Percentiles rank a stretch among this genome's conserved stretches.
phyloP scores from a whole-genome alignment of 1,140 invertebrate genomes.

The Drosophila kurseongensis region DNA sequence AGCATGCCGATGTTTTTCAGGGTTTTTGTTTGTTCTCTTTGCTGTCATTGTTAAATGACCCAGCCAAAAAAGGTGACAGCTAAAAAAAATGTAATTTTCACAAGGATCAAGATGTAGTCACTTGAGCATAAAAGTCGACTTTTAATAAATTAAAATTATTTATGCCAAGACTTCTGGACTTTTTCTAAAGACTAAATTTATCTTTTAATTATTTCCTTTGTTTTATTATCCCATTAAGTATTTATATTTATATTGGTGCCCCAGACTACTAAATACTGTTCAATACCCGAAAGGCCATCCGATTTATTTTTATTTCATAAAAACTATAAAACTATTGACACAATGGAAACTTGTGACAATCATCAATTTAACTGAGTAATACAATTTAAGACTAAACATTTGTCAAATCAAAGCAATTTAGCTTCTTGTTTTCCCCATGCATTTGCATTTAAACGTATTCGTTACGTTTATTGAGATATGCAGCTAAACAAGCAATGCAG shows the following conservation, averaged over 20 bases:
- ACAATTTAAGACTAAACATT: no score
- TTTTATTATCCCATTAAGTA: no score
- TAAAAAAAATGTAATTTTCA: slow-evolving; percentile 17
- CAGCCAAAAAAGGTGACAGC: slow-evolving; percentile 17
- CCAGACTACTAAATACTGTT: no score
- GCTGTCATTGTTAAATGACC: slow-evolving; percentile 32
- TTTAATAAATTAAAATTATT: background rate
- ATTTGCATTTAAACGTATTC: slow-evolving; percentile 1
- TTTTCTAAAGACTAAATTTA: background rate
- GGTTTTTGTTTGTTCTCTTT: slow-evolving; percentile 26
- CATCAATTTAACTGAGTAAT: no score
- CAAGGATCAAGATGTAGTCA: slow-evolving; percentile 4
- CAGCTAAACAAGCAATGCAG: background rate
- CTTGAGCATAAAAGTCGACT: background rate
- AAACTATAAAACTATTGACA: no score
- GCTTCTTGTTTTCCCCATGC: background rate
- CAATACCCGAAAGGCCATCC: no score
- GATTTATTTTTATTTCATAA: no score
- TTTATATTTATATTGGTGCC: no score
- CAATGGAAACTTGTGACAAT: no score
- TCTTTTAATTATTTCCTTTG: background rate
- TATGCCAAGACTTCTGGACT: background rate
- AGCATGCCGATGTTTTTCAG: background rate
- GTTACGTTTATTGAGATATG: slow-evolving; percentile 2
- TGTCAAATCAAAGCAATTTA: background rate